Conservation (phyloP, 2,113 vertebrate genomes). For the Burhinus oedicnemus region DNA sequence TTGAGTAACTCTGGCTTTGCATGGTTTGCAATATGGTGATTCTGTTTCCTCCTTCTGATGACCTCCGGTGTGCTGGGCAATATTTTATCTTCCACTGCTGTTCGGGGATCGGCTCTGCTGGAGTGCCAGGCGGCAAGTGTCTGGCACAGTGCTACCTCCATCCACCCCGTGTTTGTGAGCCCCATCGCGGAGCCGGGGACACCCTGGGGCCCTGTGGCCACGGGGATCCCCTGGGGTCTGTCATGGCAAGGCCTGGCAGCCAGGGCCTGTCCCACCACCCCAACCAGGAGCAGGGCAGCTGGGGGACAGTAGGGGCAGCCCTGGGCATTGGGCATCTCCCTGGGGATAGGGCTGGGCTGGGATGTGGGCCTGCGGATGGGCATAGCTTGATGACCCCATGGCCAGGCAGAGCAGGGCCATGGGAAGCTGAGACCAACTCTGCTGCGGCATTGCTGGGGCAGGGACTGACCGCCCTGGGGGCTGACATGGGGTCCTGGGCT, state of each 20-base stretch:
- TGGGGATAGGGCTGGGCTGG: too few relatives aligned
- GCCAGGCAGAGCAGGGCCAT: too few relatives aligned
- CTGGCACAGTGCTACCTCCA: background rate
- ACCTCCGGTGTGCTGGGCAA: background rate
- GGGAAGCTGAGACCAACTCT: background rate
- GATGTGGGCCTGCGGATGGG: accelerated
- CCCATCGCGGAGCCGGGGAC: accelerated
- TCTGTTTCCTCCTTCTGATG: background rate
- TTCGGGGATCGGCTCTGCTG: accelerated
- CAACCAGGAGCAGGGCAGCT: background rate
- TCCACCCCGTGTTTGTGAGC: background rate
- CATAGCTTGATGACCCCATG: background rate
- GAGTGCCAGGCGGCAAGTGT: accelerated
- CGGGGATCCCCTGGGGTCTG: accelerated
- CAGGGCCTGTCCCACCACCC: too few relatives aligned
- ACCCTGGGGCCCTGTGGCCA: too few relatives aligned
- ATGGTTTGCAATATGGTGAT: background rate
- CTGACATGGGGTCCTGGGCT: background rate
- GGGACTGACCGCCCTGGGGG: accelerated
- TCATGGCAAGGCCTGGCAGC: background rate
- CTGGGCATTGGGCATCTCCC: accelerated
- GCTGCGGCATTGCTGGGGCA: accelerated
- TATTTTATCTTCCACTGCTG: background rate
- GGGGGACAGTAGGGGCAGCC: accelerated
- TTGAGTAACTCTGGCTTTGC: background rate